Base-by-base conservation (phyloP, 2,888 invertebrate species). In the Heliconius sara region DNA sequence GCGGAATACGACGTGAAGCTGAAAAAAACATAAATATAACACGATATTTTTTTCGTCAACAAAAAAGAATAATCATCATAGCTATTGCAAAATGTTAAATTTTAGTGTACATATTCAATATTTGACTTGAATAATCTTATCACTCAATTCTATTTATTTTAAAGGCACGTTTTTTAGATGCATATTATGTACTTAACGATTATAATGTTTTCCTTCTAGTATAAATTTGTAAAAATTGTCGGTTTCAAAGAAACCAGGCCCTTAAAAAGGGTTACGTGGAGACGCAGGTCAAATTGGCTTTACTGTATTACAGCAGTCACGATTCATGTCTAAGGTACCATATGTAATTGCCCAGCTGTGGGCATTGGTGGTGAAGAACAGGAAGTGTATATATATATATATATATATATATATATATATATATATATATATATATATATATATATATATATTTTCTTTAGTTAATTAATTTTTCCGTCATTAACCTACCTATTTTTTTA, bases 111-210 rank as follows among this genome's bases (percentile, higher is more conserved):
- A 57, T 39, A 73, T n/a, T 73, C 9, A 75, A 75, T 78, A 78
- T 75, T 75, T 71, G 43, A 78, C 70, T 77, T 22, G 70, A 74
- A 34, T 71, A 75, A 80, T 78, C 74, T 77, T 80, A 75, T 78
- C 63, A 79, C 65, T 77, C 68, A 43, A 30, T 77, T 47, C 25
- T 75, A 70, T 80, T 80, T 75, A 71, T 71, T 16, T 71, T 75
- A 71, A 80, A 80, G 77, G 71, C 75, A 71, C 71, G 75, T 78
- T 80, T 66, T 47, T 30, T 75, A 47, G 25, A 66, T 39, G 27
- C 30, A 13, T 47, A 47, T 16, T 34, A 63, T 34, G 4, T 22
- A 74, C 9, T 3, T 12, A 60, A n/a, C 4, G n/a, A 60, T n/a
- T n/a, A 12, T 10, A 12, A 10, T 60, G n/a, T n/a, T 22, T 57